Conservation (phyloP, 37 sponge, comb jelly and placozoan species). For the Bolinopsis microptera region DNA sequence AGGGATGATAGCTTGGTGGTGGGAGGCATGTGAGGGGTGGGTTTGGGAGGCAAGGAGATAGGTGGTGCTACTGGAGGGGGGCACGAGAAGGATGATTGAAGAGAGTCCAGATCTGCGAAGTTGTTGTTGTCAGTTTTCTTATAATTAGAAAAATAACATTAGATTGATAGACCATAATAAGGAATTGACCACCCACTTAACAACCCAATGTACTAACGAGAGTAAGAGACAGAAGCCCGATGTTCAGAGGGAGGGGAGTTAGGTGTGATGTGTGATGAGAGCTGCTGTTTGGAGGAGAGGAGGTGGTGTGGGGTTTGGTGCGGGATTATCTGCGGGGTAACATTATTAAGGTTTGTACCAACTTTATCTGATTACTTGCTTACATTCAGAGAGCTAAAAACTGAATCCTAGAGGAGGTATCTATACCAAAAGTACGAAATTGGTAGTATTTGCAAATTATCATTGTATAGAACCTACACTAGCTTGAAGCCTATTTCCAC, state of each 20-base stretch:
- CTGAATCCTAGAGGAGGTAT: no score
- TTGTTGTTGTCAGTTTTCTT: no score
- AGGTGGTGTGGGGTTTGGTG: background rate
- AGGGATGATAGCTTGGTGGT: background rate
- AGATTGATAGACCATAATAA: no score
- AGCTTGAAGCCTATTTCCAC: conserved; percentile 6
- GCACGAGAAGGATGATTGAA: conserved; percentile 14
- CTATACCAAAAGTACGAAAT: no score
- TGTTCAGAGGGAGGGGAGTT: background rate
- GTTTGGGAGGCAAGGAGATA: conserved; percentile 4
- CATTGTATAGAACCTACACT: no score
- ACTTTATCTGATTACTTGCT: no score
- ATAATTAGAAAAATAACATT: no score
- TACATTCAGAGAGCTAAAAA: no score
- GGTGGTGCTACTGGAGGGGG: conserved; percentile 14
- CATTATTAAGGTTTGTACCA: no score
- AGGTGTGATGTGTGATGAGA: background rate
- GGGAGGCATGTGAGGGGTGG: conserved; percentile 11
- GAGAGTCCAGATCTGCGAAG: conserved; percentile 31
- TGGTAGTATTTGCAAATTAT: no score
- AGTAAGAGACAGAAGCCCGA: background rate
- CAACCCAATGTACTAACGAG: background rate
- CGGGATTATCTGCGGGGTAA: background rate
- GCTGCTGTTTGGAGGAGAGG: conserved; percentile 31
- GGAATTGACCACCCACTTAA: no score